Percentiles rank a stretch among this genome's conserved stretches.
phyloP scores from a whole-genome alignment of 2,113 vertebrate species.

The Sphaerodactylus townsendi region DNA sequence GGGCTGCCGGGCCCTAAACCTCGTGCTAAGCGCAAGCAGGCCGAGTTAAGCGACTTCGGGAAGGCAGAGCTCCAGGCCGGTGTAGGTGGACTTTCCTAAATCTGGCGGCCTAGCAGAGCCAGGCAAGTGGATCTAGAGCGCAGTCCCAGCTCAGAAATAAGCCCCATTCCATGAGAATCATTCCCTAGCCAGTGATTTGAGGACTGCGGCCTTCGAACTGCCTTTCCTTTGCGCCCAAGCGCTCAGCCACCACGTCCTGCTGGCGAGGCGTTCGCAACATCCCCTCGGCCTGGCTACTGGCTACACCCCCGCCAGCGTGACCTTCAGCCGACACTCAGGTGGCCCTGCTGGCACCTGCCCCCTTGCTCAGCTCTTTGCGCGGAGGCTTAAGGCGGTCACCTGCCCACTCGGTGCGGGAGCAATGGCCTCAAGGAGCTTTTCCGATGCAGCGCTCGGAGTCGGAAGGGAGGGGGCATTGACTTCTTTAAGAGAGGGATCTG shows the following conservation, averaged over 20 bases:
- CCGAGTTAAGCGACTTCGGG: neutral
- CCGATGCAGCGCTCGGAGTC: conserved; percentile 31
- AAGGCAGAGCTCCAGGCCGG: neutral
- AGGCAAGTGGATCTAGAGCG: neutral
- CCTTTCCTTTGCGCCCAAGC: no score
- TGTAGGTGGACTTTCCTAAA: neutral
- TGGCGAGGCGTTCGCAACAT: neutral
- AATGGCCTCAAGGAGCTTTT: conserved; percentile 17
- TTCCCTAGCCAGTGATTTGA: no score
- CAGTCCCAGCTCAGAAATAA: no score
- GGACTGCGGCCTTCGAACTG: no score
- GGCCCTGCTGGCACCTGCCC: conserved; percentile 51
- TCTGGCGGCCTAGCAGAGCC: neutral
- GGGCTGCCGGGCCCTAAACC: neutral
- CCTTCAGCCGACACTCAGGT: conserved; percentile 21
- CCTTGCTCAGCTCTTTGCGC: neutral
- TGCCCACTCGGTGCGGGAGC: conserved; percentile 29
- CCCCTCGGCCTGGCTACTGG: neutral
- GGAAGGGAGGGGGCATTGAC: neutral
- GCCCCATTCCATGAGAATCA: no score
- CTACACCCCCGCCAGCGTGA: neutral
- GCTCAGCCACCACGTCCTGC: neutral
- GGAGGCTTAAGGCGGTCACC: conserved; percentile 33
- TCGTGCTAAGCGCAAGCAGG: neutral
- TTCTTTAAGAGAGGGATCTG: neutral